Evolutionary conservation across 2,888 invertebrate genomes (phyloP), one percentile per base, ranked within the genome.

Genomic region (Tetanocera ferruginea): DNA sequence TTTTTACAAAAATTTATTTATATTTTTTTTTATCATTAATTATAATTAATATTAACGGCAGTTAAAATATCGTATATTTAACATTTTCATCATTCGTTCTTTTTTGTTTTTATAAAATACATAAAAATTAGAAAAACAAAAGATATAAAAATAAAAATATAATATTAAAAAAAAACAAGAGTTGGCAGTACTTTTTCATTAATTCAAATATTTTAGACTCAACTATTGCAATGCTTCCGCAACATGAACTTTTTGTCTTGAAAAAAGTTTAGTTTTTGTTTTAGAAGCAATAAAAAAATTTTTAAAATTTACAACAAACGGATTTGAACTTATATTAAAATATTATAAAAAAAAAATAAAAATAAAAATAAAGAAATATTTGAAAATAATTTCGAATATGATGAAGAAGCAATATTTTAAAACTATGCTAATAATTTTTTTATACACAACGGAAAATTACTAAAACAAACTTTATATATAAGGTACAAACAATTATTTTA

Each of bases 21-120:
- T 66, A 17, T 79, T 71, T 76, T 84, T 83, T 83, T 84, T 85
- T 84, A 83, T 84, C 83, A 82, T 67, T 81, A 84, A 85, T 84
- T 83, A 83, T 83, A 82, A 83, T 85, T 83, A 85, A 83, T 82
- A 84, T 84, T 84, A 84, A 83, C 82, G 83, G 84, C 84, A 85
- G 84, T 85, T 76, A 80, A 80, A 80, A 70, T 74, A 76, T 43
- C 43, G 43, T 71, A 80, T 79, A 84, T 81, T 82, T 81, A 83
- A 84, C 83, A 82, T 84, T 80, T 82, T 81, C 81, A 82, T 79
- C 62, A 73, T 80, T 70, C 52, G 31, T 76, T 71, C n/a, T 51
- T 76, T 57, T 43, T 67, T 37, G 43, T 67, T 80, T 79, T 51
- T 66, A 69, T 75, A 76, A 77, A 78, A 80, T 77, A 78, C 67